These are phyloP conservation scores for Anthophora plumipes DNA, from an alignment of 2,888 invertebrate species.

Conservation along the genomic window DNA sequence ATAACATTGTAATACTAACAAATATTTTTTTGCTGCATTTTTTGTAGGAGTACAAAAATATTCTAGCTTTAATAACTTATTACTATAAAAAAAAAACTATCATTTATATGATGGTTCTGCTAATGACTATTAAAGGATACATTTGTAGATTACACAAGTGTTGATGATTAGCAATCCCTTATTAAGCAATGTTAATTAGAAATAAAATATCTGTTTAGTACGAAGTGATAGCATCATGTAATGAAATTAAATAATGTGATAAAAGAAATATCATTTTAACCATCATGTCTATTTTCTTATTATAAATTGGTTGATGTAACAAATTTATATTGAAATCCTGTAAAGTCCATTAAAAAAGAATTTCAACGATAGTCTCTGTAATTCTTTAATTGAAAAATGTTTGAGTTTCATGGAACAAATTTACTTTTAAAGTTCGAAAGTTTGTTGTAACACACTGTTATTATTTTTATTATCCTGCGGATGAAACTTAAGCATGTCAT, in stretches of 20 bases:
- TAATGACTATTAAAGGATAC: conserved; percentile 31
- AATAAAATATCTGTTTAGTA: conserved; percentile 19
- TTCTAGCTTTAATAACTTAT: conserved; percentile 35
- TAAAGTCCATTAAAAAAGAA: not conserved
- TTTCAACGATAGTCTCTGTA: not conserved
- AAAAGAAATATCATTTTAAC: conserved; percentile 19
- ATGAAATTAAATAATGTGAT: conserved; percentile 4
- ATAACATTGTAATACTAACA: conserved; percentile 40
- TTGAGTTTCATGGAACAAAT: conserved; percentile 6
- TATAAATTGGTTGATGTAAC: conserved; percentile 20
- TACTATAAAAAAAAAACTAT: conserved; percentile 9
- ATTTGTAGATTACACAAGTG: conserved; percentile 17
- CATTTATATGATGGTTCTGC: conserved; percentile 19
- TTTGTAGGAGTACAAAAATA: conserved; percentile 38
- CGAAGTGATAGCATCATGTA: not conserved
- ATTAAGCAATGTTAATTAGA: conserved; percentile 28
- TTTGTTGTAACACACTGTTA: conserved; percentile 1
- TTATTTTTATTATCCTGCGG: conserved; percentile 26
- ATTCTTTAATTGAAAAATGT: no score
- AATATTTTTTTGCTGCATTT: conserved; percentile 33
- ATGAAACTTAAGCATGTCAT: conserved; percentile 34
- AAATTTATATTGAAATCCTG: conserved; percentile 11
- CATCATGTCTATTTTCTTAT: conserved; percentile 25
- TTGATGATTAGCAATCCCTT: conserved; percentile 18
- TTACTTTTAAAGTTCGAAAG: conserved; percentile 8